Evolutionary conservation across 2,113 vertebrate species (phyloP).

Genomic region (Charina bottae): DNA sequence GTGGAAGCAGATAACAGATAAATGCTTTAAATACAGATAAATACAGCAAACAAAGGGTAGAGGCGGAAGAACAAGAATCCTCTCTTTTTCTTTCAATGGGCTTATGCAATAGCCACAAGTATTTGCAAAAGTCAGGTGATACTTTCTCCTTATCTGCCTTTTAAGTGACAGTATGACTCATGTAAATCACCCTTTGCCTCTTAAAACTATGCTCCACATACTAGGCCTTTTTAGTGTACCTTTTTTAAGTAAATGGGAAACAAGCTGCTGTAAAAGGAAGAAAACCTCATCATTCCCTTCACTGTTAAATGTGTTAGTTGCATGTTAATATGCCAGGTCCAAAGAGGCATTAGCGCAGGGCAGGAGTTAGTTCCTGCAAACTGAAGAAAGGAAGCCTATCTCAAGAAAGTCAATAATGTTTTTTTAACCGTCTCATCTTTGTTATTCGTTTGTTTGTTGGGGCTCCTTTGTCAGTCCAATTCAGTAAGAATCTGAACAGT

Average conservation of each 20-base stretch:
- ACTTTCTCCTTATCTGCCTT: constrained; percentile 25
- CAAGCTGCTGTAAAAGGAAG: background rate
- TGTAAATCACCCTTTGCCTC: constrained; percentile 7
- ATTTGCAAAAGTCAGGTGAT: constrained; percentile 4
- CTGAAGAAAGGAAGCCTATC: background rate
- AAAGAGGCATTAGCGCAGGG: background rate
- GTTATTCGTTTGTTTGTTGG: background rate
- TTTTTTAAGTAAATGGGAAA: background rate
- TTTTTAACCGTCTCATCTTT: background rate
- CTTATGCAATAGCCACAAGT: constrained; percentile 10
- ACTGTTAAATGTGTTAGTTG: background rate
- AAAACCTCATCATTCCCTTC: background rate
- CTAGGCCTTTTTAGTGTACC: background rate
- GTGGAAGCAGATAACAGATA: constrained; percentile 17
- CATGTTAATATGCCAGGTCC: background rate
- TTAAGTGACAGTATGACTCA: constrained; percentile 12
- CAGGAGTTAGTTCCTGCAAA: background rate
- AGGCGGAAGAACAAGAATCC: background rate
- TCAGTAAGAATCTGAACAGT: too few species aligned
- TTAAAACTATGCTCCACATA: background rate
- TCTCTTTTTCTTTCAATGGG: background rate
- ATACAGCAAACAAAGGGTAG: constrained; percentile 5
- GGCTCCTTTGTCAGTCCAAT: background rate
- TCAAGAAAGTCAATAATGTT: background rate
- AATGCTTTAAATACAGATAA: constrained; percentile 2